Percentiles rank a stretch among this genome's conserved stretches.
Conservation (phyloP, 2,797 vertebrate genomes). For the Eupleurogrammus muticus region DNA sequence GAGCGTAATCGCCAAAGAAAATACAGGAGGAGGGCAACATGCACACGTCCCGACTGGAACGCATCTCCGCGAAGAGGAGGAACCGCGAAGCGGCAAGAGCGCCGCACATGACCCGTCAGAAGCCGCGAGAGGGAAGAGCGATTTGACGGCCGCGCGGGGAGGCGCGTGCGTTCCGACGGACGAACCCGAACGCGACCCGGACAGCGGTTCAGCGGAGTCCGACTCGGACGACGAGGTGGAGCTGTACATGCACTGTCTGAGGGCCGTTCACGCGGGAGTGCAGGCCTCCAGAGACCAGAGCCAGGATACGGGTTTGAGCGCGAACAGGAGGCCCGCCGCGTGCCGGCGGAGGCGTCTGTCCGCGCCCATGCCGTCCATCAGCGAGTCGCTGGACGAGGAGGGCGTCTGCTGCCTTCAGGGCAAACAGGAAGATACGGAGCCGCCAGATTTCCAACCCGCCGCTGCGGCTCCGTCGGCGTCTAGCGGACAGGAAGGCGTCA, state of each 20-base stretch:
- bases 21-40: conserved; percentile 22
- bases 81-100: conserved; percentile 5
- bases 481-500: conserved; percentile 51
- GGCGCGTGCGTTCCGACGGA: background rate
- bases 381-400: conserved; percentile 78
- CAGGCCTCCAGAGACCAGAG: conserved; percentile 35
- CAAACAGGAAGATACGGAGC: conserved; percentile 44
- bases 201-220: conserved; percentile 71
- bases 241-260: conserved; percentile 80
- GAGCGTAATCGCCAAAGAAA: conserved; percentile 12
- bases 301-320: conserved; percentile 30
- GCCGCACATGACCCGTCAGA: conserved; percentile 20
- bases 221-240: conserved; percentile 84
- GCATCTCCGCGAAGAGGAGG: conserved; percentile 12
- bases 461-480: conserved; percentile 32
- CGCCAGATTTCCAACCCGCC: conserved; percentile 16
- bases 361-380: conserved; percentile 78
- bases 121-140: background rate
- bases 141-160: background rate
- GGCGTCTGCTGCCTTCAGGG: conserved; percentile 39
- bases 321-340: conserved; percentile 55
- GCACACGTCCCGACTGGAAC: conserved; percentile 22
- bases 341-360: conserved; percentile 62
- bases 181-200: conserved; percentile 39
- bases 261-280: conserved; percentile 55